Conservation (phyloP, 35 echinoderm and acorn worm species). For the Apostichopus japonicus region DNA sequence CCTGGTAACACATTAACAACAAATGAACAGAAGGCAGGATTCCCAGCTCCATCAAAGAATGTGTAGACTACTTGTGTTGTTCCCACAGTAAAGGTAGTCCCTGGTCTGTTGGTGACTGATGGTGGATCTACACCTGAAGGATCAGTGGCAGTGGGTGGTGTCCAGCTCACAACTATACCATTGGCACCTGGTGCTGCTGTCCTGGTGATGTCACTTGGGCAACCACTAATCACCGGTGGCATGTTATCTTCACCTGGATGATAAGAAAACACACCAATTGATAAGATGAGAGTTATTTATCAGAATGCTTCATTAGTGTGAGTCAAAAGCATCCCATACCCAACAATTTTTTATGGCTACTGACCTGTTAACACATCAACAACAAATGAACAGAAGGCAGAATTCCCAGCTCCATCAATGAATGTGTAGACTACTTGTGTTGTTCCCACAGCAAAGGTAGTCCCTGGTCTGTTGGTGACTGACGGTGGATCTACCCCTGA, state of each 20-base stretch:
- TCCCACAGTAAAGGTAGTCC: background rate
- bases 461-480: background rate
- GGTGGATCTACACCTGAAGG: background rate
- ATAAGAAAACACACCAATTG: background rate
- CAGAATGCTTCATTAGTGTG: no score
- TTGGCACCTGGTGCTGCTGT: background rate
- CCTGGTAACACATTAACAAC: background rate
- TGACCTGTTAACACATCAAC: background rate
- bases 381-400: background rate
- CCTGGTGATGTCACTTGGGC: background rate
- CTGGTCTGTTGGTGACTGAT: background rate
- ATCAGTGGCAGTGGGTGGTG: conserved; percentile 40
- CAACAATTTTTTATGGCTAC: no score
- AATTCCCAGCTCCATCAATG: conserved; percentile 28
- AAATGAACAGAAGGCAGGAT: background rate
- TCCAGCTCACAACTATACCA: conserved; percentile 25
- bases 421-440: conserved; percentile 21
- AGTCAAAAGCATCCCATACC: no score
- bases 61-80: conserved; percentile 12
- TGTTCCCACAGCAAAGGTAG: background rate
- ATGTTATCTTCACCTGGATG: background rate
- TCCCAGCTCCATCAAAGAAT: conserved; percentile 28
- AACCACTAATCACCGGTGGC: background rate
- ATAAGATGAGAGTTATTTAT: no score
- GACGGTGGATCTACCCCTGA: background rate